phyloP scores from a whole-genome alignment of 2,113 vertebrate genomes.

The Leiothrix lutea region DNA sequence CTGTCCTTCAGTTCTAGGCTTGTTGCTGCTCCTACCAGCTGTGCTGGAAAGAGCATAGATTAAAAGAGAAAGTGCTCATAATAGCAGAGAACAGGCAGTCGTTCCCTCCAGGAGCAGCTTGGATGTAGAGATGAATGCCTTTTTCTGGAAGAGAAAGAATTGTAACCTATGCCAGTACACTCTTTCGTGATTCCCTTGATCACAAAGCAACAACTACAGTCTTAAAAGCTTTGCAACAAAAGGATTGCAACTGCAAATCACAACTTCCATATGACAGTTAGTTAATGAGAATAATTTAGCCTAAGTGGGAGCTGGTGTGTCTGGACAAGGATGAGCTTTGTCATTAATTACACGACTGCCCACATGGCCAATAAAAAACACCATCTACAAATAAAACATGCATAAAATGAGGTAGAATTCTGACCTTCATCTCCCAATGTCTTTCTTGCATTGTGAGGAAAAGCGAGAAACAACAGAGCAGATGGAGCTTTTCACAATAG shows the following conservation, averaged over 20 bases:
- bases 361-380: neutral
- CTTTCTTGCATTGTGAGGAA: neutral
- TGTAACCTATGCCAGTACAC: neutral
- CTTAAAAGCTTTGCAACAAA: neutral
- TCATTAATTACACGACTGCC: neutral
- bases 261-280: neutral
- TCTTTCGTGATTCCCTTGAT: neutral
- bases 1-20: neutral
- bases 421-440: neutral
- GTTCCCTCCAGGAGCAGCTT: neutral
- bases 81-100: neutral
- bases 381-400: neutral
- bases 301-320: neutral
- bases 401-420: neutral
- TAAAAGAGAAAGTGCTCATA: neutral
- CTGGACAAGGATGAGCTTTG: neutral
- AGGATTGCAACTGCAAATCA: neutral
- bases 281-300: neutral
- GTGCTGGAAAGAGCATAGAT: neutral
- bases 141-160: neutral
- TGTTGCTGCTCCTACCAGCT: neutral
- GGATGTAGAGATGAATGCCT: neutral
- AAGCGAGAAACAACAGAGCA: neutral
- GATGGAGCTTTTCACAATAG: neutral
- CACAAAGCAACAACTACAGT: neutral